Base-by-base conservation (phyloP, 1,140 invertebrate species). In the Homarus americanus region DNA sequence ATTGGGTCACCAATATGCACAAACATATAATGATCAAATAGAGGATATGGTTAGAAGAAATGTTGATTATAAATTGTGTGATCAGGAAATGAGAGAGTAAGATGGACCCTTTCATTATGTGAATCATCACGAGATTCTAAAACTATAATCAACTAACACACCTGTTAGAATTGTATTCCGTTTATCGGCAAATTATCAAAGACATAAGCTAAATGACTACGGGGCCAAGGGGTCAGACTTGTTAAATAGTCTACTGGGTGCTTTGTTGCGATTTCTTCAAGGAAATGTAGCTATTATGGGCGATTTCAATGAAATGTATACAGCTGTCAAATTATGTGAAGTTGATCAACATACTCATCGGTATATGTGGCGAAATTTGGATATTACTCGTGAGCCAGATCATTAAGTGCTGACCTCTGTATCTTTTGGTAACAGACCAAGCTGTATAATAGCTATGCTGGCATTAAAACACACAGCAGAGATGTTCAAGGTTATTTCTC, bases 291-390 rank as follows among this genome's bases (percentile, higher is more conserved):
- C 76, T 44, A 79, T 44, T 40, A 28, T 58, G 9, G 80, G 80
- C 63, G 80, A 82, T 36, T 58, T 83, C 7, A 28, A 32, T 28
- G 63, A 66, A 24, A 83, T 83, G 80, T 83, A 83, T 69, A 44
- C 58, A 32, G 1, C 80, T 0, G 32, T 82, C 28, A 82, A 53
- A 82, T 15, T 82, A n/a, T 34, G 32, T 36, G 40, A 2, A 34
- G 5, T 58, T 10, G 80, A 82, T 38, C 49, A 82, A 36, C 80
- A 82, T 15, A 82, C 49, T 15, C 49, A 82, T 36, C 5, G 80
- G 63, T 34, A 58, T 82, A 2, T 82, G 32, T 82, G 44, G 80
- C 53, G 49, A 36, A 49, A 82, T 28, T 66, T 82, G 9, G 49
- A 63, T 15, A 36, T n/a, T 28, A 32, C 12, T 36, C 28, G 32